Percentiles rank a stretch among this genome's conserved stretches.
phyloP scores from a whole-genome alignment of 2,113 vertebrate genomes.

The Progne subis region DNA sequence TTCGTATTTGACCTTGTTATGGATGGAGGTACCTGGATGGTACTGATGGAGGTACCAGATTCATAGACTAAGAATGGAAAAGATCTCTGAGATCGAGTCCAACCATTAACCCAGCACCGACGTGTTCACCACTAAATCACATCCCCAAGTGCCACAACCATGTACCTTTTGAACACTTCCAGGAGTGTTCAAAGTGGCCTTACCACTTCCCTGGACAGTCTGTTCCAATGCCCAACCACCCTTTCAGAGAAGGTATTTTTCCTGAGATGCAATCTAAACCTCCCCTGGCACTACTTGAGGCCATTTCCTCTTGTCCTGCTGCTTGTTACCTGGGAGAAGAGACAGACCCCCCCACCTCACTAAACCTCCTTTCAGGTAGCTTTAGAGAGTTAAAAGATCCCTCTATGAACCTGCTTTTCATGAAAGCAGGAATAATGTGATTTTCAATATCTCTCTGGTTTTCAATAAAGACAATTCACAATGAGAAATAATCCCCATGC shows the following conservation, averaged over 20 bases:
- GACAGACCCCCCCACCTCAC: neutral
- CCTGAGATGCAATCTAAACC: neutral
- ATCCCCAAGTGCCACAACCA: neutral
- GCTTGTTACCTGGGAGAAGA: neutral
- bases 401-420: neutral
- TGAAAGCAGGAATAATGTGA: neutral
- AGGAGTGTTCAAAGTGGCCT: neutral
- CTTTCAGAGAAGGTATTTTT: neutral
- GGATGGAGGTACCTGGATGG: neutral
- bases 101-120: neutral
- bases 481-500: neutral
- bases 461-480: neutral
- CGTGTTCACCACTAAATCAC: neutral
- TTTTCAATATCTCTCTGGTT: neutral
- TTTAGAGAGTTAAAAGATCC: neutral
- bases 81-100: neutral
- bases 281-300: neutral
- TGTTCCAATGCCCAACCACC: neutral
- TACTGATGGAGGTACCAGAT: neutral
- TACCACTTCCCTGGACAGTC: neutral
- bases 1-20: neutral
- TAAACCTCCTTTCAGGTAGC: neutral
- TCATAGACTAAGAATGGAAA: neutral
- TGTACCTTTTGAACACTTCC: neutral
- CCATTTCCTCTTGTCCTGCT: neutral